Evolutionary conservation across 2,888 invertebrate species (phyloP).

Genomic region (Rotaria magnacalcarata): DNA sequence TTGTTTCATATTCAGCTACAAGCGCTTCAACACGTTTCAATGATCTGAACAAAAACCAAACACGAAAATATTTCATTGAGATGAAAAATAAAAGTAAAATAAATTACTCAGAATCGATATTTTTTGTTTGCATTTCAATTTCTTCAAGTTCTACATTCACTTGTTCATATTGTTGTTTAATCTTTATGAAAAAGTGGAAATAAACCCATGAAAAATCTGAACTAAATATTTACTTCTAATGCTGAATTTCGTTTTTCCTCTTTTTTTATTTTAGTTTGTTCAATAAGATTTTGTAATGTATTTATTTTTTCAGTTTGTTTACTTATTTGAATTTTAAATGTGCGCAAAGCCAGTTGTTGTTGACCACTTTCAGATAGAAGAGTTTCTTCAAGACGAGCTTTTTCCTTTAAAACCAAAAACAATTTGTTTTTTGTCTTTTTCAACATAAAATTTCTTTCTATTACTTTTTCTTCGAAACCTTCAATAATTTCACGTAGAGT

Average conservation of each 20-base stretch:
- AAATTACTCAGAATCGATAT: slow-evolving; percentile 3
- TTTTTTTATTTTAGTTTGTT: not conserved
- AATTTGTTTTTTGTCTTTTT: too few relatives aligned
- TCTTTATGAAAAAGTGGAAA: not conserved
- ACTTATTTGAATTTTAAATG: not conserved
- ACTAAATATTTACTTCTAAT: not conserved
- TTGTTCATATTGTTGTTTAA: slow-evolving; percentile 12
- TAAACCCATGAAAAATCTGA: not conserved
- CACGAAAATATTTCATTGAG: too few relatives aligned
- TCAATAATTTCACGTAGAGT: not conserved
- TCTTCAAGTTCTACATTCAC: not conserved
- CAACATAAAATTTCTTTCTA: not conserved
- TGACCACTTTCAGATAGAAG: slow-evolving; percentile 2
- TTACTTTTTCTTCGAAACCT: slow-evolving; percentile 16
- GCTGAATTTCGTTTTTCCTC: not conserved
- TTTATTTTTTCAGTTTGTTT: not conserved
- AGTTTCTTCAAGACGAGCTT: not conserved
- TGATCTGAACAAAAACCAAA: slow-evolving; percentile 47
- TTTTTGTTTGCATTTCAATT: not conserved
- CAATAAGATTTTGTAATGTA: not conserved
- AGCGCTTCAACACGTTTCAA: slow-evolving; percentile 60
- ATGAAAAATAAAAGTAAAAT: not conserved
- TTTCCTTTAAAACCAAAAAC: not conserved
- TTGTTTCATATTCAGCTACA: slow-evolving; percentile 68
- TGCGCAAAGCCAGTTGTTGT: not conserved